A percentile compares a stretch with the other conserved stretches of the same genome.
These are phyloP conservation scores for Edolisoma coerulescens DNA, from an alignment of 2,113 vertebrate genomes.

Conservation along the genomic window DNA sequence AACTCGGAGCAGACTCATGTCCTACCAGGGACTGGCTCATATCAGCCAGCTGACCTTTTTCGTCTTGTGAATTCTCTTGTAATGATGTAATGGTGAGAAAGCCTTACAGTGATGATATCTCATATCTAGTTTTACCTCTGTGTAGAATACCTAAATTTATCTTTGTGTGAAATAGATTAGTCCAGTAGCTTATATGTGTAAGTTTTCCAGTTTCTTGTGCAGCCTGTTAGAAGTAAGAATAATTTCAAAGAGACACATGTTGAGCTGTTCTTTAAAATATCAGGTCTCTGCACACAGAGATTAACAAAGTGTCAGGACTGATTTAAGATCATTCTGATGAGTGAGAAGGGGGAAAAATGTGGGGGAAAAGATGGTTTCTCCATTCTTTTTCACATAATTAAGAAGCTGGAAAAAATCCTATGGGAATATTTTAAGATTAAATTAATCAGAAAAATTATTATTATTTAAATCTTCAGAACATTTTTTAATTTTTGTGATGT, in stretches of 20 bases:
- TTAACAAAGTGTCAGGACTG: background rate
- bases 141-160: background rate
- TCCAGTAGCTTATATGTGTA: background rate
- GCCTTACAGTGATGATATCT: background rate
- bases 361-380: background rate
- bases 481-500: background rate
- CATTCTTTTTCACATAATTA: background rate
- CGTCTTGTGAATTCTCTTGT: background rate
- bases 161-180: background rate
- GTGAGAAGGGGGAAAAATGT: background rate
- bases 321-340: background rate
- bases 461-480: background rate
- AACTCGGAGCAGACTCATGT: background rate
- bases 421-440: background rate
- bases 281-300: background rate
- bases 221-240: background rate
- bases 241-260: background rate
- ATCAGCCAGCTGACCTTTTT: background rate
- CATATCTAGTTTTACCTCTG: background rate
- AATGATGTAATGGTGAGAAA: background rate
- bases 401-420: background rate
- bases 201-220: background rate
- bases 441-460: background rate
- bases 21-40: rapidly evolving
- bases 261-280: background rate